These are phyloP conservation scores for Chelonus insularis DNA, from an alignment of 1,140 invertebrate species.

Conservation along the genomic window DNA sequence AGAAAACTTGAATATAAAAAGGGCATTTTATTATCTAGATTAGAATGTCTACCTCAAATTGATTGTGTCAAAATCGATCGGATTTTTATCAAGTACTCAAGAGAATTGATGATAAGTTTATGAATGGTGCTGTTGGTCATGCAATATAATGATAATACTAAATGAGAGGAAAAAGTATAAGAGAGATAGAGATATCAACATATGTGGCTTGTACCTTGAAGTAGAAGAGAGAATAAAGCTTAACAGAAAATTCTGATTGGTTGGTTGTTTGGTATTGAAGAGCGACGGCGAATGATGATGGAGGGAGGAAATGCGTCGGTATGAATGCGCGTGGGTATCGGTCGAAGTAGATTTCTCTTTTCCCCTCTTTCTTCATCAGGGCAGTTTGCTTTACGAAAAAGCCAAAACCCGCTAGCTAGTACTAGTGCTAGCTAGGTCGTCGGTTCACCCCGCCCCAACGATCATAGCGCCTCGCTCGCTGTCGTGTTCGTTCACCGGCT, in stretches of 20 bases:
- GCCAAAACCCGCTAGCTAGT: background rate
- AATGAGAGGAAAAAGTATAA: background rate
- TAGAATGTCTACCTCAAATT: background rate
- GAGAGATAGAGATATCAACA: background rate
- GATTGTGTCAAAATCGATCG: background rate
- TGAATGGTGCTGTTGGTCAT: background rate
- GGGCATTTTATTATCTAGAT: no score
- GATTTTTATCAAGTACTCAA: background rate
- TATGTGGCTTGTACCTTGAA: no score
- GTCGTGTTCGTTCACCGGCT: constrained; percentile 10
- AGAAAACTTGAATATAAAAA: no score
- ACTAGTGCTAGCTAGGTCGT: background rate
- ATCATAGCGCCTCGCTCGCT: constrained; percentile 11
- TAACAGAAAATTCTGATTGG: background rate
- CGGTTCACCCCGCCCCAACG: constrained; percentile 11
- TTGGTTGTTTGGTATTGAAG: background rate
- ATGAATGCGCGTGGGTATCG: constrained; percentile 4
- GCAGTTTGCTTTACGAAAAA: background rate
- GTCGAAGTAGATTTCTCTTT: background rate
- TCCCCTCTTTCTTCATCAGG: background rate
- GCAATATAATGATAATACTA: background rate
- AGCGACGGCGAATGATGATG: background rate
- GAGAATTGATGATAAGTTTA: background rate
- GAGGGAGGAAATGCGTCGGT: background rate
- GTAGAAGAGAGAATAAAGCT: no score